Evolutionary conservation across 2,797 vertebrate species (phyloP).

Genomic region (Pelochelys cantorii): DNA sequence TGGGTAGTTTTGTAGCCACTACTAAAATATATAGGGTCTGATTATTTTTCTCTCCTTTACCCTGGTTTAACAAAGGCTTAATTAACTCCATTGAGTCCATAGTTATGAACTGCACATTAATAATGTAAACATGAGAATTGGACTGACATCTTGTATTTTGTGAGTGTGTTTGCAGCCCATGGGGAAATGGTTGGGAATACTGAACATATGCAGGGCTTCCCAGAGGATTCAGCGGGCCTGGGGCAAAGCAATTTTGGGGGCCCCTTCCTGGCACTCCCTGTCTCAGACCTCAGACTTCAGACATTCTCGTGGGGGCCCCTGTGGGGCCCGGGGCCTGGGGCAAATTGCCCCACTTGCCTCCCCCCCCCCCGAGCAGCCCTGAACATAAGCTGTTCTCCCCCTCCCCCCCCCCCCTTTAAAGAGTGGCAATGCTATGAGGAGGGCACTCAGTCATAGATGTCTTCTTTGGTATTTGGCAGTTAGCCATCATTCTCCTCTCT

Average conservation of each 20-base stretch:
- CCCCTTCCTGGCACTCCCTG: no score
- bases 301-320: no score
- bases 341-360: no score
- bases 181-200: neutral
- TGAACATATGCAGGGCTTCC: neutral
- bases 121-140: neutral
- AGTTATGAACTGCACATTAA: neutral
- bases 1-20: neutral
- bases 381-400: neutral
- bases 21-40: rapidly evolving
- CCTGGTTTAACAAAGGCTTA: neutral
- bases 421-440: neutral
- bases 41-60: neutral
- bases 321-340: no score
- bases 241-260: no score
- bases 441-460: neutral
- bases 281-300: no score
- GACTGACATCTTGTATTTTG: neutral
- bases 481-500: neutral
- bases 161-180: neutral
- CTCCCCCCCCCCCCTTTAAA: neutral
- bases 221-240: no score
- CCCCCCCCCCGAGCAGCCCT: neutral
- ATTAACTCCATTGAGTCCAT: neutral
- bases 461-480: neutral